Conservation (phyloP, 2,888 invertebrate genomes). For the Aleiodes testaceus region DNA sequence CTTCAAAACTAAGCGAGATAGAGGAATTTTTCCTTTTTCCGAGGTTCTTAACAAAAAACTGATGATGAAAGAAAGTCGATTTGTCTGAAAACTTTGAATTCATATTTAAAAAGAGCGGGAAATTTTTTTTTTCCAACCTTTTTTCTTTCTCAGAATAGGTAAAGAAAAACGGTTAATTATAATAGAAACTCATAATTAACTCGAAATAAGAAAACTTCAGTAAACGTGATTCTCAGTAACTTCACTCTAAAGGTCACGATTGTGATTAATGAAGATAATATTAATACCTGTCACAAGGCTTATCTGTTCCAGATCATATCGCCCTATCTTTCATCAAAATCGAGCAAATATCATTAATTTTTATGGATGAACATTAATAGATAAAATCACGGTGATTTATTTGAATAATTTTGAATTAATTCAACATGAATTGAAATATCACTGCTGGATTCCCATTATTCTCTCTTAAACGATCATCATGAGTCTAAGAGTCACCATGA, state of each 20-base stretch:
- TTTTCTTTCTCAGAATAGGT: no score
- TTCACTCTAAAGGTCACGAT: conserved; percentile 14
- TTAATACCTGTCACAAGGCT: conserved; percentile 1
- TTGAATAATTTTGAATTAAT: conserved; percentile 15
- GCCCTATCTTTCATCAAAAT: not conserved
- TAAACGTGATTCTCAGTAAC: not conserved
- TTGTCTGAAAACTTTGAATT: no score
- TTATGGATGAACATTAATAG: conserved; percentile 14
- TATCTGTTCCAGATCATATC: conserved; percentile 11
- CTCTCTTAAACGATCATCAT: not conserved
- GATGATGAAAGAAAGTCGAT: no score
- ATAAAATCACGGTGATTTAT: not conserved
- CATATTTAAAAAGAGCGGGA: no score
- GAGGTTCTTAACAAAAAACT: no score
- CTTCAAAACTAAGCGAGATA: no score
- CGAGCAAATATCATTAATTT: conserved; percentile 23
- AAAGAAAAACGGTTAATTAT: not conserved
- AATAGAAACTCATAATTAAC: conserved; percentile 16
- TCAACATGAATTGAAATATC: conserved; percentile 7
- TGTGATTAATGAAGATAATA: conserved; percentile 25
- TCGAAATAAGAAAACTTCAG: not conserved
- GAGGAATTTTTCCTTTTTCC: no score
- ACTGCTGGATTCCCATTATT: conserved; percentile 9
- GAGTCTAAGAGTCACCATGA: not conserved
- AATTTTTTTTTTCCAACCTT: no score